A percentile compares a stretch with the other conserved stretches of the same genome.
Evolutionary conservation across 2,113 vertebrate species (phyloP).

Genomic region (Hipposideros armiger): DNA sequence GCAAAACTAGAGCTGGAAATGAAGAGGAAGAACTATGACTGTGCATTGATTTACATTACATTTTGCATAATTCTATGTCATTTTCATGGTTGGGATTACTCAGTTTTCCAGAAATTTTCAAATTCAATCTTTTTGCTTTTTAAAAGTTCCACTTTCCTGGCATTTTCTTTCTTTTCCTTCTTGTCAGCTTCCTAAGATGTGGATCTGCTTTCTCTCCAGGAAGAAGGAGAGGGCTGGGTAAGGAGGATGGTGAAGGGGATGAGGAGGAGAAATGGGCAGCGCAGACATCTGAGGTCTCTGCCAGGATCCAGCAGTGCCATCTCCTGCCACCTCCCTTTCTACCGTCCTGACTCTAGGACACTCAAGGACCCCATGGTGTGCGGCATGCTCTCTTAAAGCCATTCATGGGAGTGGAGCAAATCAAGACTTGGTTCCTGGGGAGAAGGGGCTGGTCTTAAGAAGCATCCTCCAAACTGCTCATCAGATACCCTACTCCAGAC

Average conservation of each 20-base stretch:
- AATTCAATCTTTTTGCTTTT: slow-evolving; percentile 4
- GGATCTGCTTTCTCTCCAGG: background rate
- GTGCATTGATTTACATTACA: background rate
- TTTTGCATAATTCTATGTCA: background rate
- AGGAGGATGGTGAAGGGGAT: background rate
- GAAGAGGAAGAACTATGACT: background rate
- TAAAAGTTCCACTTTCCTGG: background rate
- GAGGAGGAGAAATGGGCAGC: no score
- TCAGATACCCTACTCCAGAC: background rate
- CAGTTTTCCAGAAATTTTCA: background rate
- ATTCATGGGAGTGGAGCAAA: accelerated
- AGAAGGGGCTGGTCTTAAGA: background rate
- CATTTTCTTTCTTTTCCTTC: background rate
- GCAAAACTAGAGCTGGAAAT: background rate
- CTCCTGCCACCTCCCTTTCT: background rate
- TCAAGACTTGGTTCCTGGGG: background rate
- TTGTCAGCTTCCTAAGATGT: background rate
- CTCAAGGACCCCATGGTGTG: background rate
- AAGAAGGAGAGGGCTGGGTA: background rate
- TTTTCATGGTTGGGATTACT: background rate
- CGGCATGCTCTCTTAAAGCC: background rate
- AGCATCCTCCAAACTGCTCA: background rate
- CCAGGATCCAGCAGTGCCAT: background rate
- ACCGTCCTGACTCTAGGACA: background rate
- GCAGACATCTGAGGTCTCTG: background rate